Evolutionary conservation across 2,113 vertebrate genomes (phyloP).

Genomic region (Riparia riparia): DNA sequence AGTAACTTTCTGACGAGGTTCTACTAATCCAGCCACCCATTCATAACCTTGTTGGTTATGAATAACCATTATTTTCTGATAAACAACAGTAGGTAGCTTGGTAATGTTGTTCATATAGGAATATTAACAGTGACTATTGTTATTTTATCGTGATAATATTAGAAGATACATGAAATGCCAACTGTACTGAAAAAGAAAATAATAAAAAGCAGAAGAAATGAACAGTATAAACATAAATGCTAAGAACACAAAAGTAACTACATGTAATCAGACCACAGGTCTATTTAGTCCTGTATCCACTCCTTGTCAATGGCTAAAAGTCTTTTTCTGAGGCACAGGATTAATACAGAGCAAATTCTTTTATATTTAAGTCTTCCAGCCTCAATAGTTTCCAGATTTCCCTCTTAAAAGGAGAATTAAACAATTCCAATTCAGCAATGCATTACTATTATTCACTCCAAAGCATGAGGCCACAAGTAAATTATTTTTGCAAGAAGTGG

Average conservation of each 20-base stretch:
- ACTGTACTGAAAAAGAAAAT: neutral
- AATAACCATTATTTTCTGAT: neutral
- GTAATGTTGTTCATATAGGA: neutral
- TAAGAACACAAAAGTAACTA: neutral
- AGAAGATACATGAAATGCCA: neutral
- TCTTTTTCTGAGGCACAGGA: neutral
- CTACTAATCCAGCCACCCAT: neutral
- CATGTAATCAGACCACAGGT: neutral
- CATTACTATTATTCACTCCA: neutral
- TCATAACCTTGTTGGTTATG: neutral
- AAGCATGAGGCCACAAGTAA: neutral
- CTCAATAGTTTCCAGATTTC: neutral
- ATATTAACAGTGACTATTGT: neutral
- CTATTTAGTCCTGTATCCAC: neutral
- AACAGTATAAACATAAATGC: neutral
- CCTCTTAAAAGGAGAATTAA: neutral
- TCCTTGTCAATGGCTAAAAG: neutral
- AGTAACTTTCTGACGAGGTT: neutral
- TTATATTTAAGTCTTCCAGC: neutral
- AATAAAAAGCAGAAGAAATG: neutral
- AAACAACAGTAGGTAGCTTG: neutral
- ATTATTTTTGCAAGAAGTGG: neutral
- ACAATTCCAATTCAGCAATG: neutral
- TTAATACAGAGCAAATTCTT: neutral
- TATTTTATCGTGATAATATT: neutral